Conservation (phyloP, 2,888 invertebrate species). For the Phyllotreta cruciferae region DNA sequence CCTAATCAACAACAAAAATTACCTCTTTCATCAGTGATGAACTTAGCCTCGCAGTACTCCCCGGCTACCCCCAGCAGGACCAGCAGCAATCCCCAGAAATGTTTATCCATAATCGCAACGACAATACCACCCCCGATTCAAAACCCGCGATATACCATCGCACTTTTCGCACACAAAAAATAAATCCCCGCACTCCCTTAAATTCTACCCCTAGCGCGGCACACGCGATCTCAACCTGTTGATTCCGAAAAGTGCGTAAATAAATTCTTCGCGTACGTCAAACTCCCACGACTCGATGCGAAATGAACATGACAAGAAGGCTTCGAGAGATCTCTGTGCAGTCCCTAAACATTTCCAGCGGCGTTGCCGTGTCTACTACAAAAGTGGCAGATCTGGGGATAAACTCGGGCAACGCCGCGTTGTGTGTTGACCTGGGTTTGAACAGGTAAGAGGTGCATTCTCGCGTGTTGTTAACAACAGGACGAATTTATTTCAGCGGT, state of each 20-base stretch:
- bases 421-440: background rate
- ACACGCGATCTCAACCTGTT: slow-evolving; percentile 45
- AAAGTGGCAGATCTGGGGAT: background rate
- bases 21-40: slow-evolving; percentile 26
- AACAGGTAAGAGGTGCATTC: too few relatives aligned
- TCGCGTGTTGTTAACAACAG: too few relatives aligned
- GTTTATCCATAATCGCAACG: slow-evolving; percentile 17
- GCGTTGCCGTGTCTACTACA: slow-evolving; percentile 6
- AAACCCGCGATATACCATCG: slow-evolving; percentile 3
- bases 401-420: background rate
- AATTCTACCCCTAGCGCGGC: background rate
- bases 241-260: slow-evolving; percentile 36
- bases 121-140: too few relatives aligned
- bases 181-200: too few relatives aligned
- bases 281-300: slow-evolving; percentile 41
- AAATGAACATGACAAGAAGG: slow-evolving; percentile 37
- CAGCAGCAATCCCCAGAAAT: background rate
- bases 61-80: slow-evolving; percentile 8
- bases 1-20: too few relatives aligned
- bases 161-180: slow-evolving; percentile 21
- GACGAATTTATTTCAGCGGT: too few relatives aligned
- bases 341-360: slow-evolving; percentile 34
- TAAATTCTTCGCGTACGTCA: too few relatives aligned
- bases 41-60: background rate
- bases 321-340: slow-evolving; percentile 26